Evolutionary conservation across 2,888 invertebrate genomes (phyloP), one percentile per base, ranked within the genome.

Genomic region (Lumbricus terrestris): DNA sequence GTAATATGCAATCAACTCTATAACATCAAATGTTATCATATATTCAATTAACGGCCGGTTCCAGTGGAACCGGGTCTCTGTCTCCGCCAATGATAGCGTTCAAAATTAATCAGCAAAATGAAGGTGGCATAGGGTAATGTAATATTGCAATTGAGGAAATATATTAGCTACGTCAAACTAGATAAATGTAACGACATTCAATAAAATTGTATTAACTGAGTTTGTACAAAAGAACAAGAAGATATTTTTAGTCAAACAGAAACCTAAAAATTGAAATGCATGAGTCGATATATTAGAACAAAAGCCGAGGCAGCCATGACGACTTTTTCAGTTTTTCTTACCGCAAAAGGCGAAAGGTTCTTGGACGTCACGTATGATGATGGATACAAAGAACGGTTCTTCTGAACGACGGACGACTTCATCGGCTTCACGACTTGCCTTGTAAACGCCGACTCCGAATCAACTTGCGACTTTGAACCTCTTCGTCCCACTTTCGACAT

Each of bases 341-440:
- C 88, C 88, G 42, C 88, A 88, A 42, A 47, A 38, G 47, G 33
- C 15, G 88, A 42, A 47, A 37, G 35, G 88, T 42, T 40, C 40
- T 42, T 88, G 33, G 40, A 33, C 18, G 33, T 34, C 23, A 47
- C 29, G 37, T 40, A 42, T 20, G 42, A 42, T 38, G 47, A 42
- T 6, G 47, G 88, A 33, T 38, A 83, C 20, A 83, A n/a, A 33
- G 83, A 38, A 16, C 90, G 37, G 82, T 38, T 35, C 37, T 35
- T 90, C 20, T 37, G 38, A 29, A 83, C 82, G 23, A 82, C 90
- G 1, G 83, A 83, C 15, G 90, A 90, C n/a, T 85, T 85, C 85
- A 82, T 37, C n/a, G 90, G 90, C 34, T 90, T 82, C 34, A 90
- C 90, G 29, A 90, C 90, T 38, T 90, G 90, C 16, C 90, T 15